Conservation (phyloP, 64 coral and sea anemone genomes). For the Pachyseris speciosa region DNA sequence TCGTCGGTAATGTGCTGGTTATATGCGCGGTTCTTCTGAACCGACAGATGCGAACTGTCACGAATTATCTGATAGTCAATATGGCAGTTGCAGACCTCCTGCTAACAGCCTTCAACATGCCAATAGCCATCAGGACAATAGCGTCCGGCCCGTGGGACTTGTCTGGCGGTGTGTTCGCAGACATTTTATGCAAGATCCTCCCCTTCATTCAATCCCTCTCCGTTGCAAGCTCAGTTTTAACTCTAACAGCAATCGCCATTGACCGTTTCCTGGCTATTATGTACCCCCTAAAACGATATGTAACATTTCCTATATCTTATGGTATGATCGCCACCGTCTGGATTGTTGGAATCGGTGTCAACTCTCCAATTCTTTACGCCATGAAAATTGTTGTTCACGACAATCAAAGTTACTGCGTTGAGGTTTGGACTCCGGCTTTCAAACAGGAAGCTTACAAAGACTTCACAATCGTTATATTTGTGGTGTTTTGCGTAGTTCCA, state of each 20-base stretch:
- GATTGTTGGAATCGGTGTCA: conserved; percentile 57
- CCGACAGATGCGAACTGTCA: conserved; percentile 83
- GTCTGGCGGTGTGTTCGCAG: too few relatives aligned
- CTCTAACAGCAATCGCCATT: conserved; percentile 73
- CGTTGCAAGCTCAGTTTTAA: conserved; percentile 83
- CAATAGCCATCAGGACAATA: conserved; percentile 23
- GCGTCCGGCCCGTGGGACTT: conserved; percentile 1
- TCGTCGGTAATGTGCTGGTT: conserved; percentile 76
- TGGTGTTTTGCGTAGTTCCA: conserved; percentile 71
- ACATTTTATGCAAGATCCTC: conserved; percentile 70
- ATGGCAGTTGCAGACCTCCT: conserved; percentile 84
- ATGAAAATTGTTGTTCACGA: background rate
- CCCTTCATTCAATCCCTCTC: conserved; percentile 74
- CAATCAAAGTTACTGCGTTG: conserved; percentile 27
- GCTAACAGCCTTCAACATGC: conserved; percentile 74
- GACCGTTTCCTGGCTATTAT: conserved; percentile 86
- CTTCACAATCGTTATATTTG: conserved; percentile 76
- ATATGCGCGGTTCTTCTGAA: conserved; percentile 68
- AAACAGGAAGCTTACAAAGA: background rate
- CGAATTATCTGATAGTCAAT: conserved; percentile 93
- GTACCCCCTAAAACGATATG: conserved; percentile 72
- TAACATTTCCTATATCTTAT: conserved; percentile 67
- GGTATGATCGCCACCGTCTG: conserved; percentile 64
- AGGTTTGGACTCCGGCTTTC: conserved; percentile 62
- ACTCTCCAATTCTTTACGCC: conserved; percentile 51